Evolutionary conservation across 1,140 invertebrate species (phyloP), one percentile per base, ranked within the genome.

Genomic region (Pogonomyrmex barbatus): DNA sequence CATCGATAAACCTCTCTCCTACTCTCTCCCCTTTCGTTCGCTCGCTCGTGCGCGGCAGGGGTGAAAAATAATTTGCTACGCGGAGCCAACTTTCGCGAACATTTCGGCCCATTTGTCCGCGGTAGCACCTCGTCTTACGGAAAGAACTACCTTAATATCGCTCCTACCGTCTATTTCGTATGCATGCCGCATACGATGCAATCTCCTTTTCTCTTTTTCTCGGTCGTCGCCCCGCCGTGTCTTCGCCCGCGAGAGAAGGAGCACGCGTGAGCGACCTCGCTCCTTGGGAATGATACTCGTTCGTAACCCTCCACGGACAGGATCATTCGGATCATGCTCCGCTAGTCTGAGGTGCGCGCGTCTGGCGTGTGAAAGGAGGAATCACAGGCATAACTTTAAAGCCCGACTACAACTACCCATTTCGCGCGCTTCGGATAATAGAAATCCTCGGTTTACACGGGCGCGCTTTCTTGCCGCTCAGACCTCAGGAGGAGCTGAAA

Each of bases 131-230:
- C 85, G 77, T 33, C 84, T 90, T 36, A 56, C 71, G 68, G 82
- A 88, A 86, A 73, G 88, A 90, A 81, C 89, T 90, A 87, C 88
- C 79, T 90, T 90, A 91, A 89, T 90, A 89, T 91, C 76, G 79
- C 79, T 70, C 73, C 79, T 58, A 85, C 62, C 87, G 88, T 70
- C 79, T 75, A 91, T 67, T 91, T 89, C 79, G 84, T 91, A 91
- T 91, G 89, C 90, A 79, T 63, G 33, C 79, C 84, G 71, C 67
- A n/a, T n/a, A n/a, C n/a, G 87, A 71, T 62, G 82, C 52, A 76
- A 60, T 76, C 79, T 60, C 79, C 45, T 62, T 65, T 68, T 42
- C 62, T 60, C 71, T 70, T 71, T 89, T 67, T 77, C 84, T 68
- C 83, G 50, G 50, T 67, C 50, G 50, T 78, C 76, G 30, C 12